phyloP scores from a whole-genome alignment of 2,888 invertebrate species.

The Mimumesa dahlbomi region DNA sequence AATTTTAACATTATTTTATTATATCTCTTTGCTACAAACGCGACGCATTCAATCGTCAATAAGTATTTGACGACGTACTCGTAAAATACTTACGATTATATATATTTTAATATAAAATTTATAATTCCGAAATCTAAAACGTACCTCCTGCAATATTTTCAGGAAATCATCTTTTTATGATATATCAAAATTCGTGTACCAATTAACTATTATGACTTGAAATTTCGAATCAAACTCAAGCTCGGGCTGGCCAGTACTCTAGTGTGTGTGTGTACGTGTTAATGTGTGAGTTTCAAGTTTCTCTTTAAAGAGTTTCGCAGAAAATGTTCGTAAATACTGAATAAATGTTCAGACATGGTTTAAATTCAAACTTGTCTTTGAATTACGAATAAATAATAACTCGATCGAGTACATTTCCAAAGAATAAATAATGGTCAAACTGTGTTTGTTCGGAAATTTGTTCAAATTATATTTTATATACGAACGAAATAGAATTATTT shows the following conservation, averaged over 20 bases:
- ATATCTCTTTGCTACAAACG: constrained; percentile 53
- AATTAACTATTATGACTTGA: constrained; percentile 51
- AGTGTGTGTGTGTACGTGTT: constrained; percentile 31
- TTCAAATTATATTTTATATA: constrained; percentile 1
- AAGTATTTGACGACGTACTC: constrained; percentile 50
- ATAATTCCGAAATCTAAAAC: constrained; percentile 48
- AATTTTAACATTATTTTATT: constrained; percentile 65
- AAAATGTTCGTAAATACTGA: constrained; percentile 59
- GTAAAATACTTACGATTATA: constrained; percentile 60
- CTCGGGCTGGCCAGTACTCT: constrained; percentile 72
- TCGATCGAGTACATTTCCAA: neutral
- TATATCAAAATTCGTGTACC: constrained; percentile 50
- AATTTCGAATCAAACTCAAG: constrained; percentile 68
- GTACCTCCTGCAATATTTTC: constrained; percentile 12
- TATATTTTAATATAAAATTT: constrained; percentile 64
- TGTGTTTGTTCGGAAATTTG: neutral
- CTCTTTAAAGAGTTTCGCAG: constrained; percentile 53
- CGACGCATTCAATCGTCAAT: constrained; percentile 47
- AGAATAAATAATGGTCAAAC: constrained; percentile 4
- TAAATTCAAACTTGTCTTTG: constrained; percentile 14
- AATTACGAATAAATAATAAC: constrained; percentile 8
- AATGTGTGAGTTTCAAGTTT: constrained; percentile 37
- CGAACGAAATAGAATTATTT: neutral
- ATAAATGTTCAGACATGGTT: constrained; percentile 3
- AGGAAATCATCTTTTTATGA: constrained; percentile 33